Evolutionary conservation across 1,140 invertebrate species (phyloP).

Genomic region (Ditylenchus dipsaci): DNA sequence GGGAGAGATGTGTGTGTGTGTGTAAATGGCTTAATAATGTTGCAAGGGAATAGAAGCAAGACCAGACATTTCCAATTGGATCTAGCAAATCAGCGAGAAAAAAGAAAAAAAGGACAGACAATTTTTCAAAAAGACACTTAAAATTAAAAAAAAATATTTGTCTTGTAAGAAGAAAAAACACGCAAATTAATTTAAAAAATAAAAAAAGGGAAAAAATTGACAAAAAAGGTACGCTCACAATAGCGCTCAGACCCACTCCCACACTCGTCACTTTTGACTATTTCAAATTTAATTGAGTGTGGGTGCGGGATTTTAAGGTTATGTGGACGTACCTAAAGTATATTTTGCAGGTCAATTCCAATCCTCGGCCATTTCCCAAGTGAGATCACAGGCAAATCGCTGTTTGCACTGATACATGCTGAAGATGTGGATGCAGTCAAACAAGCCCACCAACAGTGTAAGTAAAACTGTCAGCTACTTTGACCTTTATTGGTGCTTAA

Average conservation of each 20-base stretch:
- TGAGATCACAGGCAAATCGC: constrained; percentile 52
- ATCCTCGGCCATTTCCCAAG: constrained; percentile 55
- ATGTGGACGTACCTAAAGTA: too few relatives aligned
- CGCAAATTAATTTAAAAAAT: neutral
- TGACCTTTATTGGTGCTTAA: neutral
- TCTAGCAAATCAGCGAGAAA: too few relatives aligned
- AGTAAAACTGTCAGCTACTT: constrained; percentile 18
- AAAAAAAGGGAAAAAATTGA: neutral
- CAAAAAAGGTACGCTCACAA: too few relatives aligned
- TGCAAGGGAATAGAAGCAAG: too few relatives aligned
- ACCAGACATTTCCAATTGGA: too few relatives aligned
- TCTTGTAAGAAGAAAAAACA: too few relatives aligned
- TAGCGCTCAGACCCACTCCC: too few relatives aligned
- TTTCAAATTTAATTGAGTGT: too few relatives aligned
- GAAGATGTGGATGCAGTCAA: constrained; percentile 47
- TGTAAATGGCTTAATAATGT: neutral
- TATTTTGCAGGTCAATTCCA: constrained; percentile 53
- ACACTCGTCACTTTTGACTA: too few relatives aligned
- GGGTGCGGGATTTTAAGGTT: too few relatives aligned
- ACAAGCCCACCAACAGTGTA: constrained; percentile 50
- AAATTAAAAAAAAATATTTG: too few relatives aligned
- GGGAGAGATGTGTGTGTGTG: neutral
- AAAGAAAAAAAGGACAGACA: neutral
- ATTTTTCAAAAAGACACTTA: neutral
- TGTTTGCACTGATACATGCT: constrained; percentile 49